Evolutionary conservation across 2,888 invertebrate genomes (phyloP).

Genomic region (Andrena minutula): DNA sequence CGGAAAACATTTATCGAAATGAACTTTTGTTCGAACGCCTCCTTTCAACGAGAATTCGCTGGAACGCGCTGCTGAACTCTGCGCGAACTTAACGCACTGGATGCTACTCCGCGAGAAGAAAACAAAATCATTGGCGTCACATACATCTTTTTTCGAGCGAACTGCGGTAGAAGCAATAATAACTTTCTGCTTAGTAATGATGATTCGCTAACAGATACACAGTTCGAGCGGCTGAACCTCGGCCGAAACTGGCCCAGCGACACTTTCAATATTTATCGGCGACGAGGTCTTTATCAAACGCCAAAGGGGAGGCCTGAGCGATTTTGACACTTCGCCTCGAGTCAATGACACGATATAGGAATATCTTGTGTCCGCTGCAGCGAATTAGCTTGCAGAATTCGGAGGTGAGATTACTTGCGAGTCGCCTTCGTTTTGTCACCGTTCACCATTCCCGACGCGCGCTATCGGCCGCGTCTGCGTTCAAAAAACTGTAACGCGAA

Average conservation of each 20-base stretch:
- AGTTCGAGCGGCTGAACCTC: conserved; percentile 13
- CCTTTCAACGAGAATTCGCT: not conserved
- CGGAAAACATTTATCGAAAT: not conserved
- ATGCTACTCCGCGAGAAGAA: conserved; percentile 52
- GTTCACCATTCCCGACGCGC: conserved; percentile 39
- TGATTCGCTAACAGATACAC: conserved; percentile 21
- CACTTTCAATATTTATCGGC: conserved; percentile 15
- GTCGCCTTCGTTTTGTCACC: conserved; percentile 42
- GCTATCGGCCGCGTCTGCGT: conserved; percentile 35
- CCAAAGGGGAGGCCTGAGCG: conserved; percentile 32
- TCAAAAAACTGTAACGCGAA: conserved; percentile 49
- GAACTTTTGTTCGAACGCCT: not conserved
- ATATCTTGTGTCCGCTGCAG: conserved; percentile 53
- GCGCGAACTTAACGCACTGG: conserved; percentile 29
- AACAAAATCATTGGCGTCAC: conserved; percentile 68
- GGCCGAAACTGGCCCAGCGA: conserved; percentile 8
- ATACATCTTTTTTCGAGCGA: conserved; percentile 59
- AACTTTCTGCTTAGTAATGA: conserved; percentile 40
- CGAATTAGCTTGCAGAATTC: conserved; percentile 41
- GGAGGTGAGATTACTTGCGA: conserved; percentile 5
- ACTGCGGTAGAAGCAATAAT: conserved; percentile 20
- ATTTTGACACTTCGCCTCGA: conserved; percentile 76
- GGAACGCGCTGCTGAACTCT: not conserved
- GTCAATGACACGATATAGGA: conserved; percentile 76
- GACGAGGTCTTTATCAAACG: conserved; percentile 22